Base-by-base conservation (phyloP, 2,797 vertebrate species). In the Neosalanx taihuensis region DNA sequence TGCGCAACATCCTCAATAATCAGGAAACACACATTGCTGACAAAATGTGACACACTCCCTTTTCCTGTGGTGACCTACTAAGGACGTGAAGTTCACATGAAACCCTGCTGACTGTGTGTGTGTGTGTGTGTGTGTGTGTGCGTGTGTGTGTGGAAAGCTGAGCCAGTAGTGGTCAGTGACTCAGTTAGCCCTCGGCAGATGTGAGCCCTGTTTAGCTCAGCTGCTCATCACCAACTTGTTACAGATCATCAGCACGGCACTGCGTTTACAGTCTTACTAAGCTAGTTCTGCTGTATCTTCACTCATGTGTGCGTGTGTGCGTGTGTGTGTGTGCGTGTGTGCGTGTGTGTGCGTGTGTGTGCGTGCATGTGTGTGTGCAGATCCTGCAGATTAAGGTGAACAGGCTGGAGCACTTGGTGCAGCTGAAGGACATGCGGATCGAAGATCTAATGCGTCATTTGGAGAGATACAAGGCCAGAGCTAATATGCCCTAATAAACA, bases 341-440 rank as follows among this genome's bases (percentile, higher is more conserved):
- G 53, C 68, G 64, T 76, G 53, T 68, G 41, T 71, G 72, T 70
- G 67, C 30, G 41, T 31, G 23, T 73, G 7, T 64, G 67, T 76
- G 53, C 72, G 64, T 75, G 61, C 69, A 33, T 72, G 74, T 71
- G 68, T 33, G 53, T 35, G 30, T 78, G 23, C 73, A 95, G 94
- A 90, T 94, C 80, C 76, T 95, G 76, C 92, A 94, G 80, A 90
- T 92, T 83, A 95, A 96, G 79, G 92, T 94, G 64, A 87, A 75
- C 81, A 85, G 86, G 72, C 83, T 95, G 69, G 94, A 94, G 78
- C 91, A 90, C 49, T 91, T 94, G 69, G 80, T 94, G n/a, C 84
- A 91, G 74, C 86, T 94, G 76, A 94, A 95, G 83, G 93, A 94
- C 78, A 88, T 86, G 75, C 84, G 84, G 5, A 92, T 94, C 1